Evolutionary conservation across 2,113 vertebrate species (phyloP).

Genomic region (Pachypanchax playfairii): DNA sequence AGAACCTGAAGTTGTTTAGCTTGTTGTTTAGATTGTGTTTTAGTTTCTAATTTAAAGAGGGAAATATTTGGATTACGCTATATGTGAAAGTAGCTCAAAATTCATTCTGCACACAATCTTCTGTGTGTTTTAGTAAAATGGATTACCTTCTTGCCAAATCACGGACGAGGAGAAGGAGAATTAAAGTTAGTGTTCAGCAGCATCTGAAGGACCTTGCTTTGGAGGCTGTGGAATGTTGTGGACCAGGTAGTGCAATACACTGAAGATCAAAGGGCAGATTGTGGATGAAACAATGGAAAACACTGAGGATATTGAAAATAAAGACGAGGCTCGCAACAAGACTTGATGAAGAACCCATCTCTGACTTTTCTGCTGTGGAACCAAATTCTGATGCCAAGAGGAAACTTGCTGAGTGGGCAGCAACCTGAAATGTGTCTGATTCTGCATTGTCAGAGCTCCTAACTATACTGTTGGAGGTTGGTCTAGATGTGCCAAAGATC

Average conservation of each 20-base stretch:
- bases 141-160: neutral
- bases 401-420: too few relatives aligned
- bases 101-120: neutral
- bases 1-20: too few relatives aligned
- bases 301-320: neutral
- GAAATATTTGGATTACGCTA: too few relatives aligned
- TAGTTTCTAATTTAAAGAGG: too few relatives aligned
- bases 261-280: neutral
- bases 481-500: too few relatives aligned
- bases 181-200: neutral
- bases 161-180: constrained; percentile 2
- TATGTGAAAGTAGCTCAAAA: neutral
- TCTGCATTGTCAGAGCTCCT: too few relatives aligned
- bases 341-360: neutral
- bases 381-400: neutral
- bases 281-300: neutral
- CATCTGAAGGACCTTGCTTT: neutral
- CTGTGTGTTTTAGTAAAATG: constrained; percentile 1
- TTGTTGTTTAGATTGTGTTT: too few relatives aligned
- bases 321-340: neutral
- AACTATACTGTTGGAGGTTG: too few relatives aligned
- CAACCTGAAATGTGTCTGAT: too few relatives aligned
- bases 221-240: constrained; percentile 4
- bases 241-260: neutral
- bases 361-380: neutral